Evolutionary conservation across 2,888 invertebrate species (phyloP), one percentile per base, ranked within the genome.

Genomic region (Drosophila tripunctata): DNA sequence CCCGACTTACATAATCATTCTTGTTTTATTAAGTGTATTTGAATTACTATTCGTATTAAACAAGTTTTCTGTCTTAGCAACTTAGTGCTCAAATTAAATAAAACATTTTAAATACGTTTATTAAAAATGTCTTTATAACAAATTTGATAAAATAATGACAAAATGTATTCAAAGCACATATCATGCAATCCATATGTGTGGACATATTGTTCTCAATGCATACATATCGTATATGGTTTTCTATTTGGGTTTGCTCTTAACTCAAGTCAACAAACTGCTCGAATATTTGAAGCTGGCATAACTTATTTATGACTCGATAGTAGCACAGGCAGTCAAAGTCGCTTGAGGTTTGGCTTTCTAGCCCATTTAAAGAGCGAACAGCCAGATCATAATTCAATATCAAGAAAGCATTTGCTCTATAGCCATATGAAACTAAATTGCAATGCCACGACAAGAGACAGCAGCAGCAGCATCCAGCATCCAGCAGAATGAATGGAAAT

Each of bases 351-450:
- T 17, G 24, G 24, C 12, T 2, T 31, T 54, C 21, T 27, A 15
- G 44, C 6, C 41, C 61, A 76, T 84, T 81, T 84, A 84, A 75
- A 82, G 77, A 56, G 64, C 67, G 27, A 38, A 56, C 52, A 58
- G 58, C 54, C 63, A 64, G 85, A 77, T 79, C 83, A 82, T 85
- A 82, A 82, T 82, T 85, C 81, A 85, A 85, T 82, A 82, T 82
- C 85, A 67, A 68, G 55, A 67, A 70, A 63, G 55, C 82, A 84
- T 81, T 67, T 69, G 63, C 63, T 68, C 68, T 56, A 44, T 73
- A 40, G 82, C 62, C 84, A 71, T 72, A 84, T 78, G 79, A 81
- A 76, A 79, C 79, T 78, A 75, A 81, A 82, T 85, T 79, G 82
- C 77, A 64, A 35, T 63, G 60, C 67, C 72, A 82, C 10, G 27